Conservation (phyloP, 2,113 vertebrate species). For the Machaerirhynchus nigripectus region DNA sequence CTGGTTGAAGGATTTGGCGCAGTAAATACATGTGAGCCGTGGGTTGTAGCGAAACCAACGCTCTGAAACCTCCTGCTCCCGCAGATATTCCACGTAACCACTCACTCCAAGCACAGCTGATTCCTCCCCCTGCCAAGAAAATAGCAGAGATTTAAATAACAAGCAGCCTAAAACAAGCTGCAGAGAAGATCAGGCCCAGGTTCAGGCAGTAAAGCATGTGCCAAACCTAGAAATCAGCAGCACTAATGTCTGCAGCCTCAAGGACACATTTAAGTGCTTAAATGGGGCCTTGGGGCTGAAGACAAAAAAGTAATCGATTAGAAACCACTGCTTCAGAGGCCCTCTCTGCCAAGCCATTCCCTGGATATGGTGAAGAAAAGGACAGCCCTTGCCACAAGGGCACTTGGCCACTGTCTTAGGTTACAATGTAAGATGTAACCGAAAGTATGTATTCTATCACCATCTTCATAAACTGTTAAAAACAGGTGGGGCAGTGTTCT, state of each 20-base stretch:
- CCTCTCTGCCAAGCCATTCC: background rate
- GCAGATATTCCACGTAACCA: slow-evolving; percentile 93
- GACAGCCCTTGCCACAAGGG: background rate
- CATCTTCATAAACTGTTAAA: background rate
- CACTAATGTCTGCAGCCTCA: slow-evolving; percentile 35
- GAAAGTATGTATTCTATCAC: background rate
- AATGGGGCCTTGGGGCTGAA: slow-evolving; percentile 23
- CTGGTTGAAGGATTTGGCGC: slow-evolving; percentile 99
- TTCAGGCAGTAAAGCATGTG: background rate
- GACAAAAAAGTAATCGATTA: slow-evolving; percentile 27
- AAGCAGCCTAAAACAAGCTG: background rate
- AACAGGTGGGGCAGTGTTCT: background rate
- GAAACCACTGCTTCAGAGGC: background rate
- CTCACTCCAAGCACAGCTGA: slow-evolving; percentile 87
- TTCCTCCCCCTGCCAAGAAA: slow-evolving; percentile 84
- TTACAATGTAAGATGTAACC: background rate
- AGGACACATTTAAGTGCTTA: slow-evolving; percentile 38
- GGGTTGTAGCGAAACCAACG: slow-evolving; percentile 99
- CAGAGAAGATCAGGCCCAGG: background rate
- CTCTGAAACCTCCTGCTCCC: slow-evolving; percentile 94
- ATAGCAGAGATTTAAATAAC: background rate
- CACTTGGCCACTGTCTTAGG: background rate
- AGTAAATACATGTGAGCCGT: slow-evolving; percentile 96
- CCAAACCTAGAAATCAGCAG: slow-evolving; percentile 45
- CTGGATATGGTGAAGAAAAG: background rate